These are phyloP conservation scores for Dasypogon diadema DNA, from an alignment of 2,888 invertebrate species.

Conservation along the genomic window DNA sequence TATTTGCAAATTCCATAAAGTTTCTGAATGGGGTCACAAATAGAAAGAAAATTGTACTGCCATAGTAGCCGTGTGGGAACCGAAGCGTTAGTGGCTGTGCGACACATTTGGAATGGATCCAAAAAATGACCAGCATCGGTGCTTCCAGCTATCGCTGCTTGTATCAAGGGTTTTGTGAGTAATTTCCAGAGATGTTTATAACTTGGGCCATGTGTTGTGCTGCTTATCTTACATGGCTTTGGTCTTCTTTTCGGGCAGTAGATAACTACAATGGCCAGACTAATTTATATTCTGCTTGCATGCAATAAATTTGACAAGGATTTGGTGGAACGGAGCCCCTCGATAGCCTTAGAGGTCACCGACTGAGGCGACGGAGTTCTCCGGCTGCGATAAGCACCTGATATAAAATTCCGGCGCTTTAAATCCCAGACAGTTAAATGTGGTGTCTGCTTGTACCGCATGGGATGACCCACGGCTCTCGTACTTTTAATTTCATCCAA, in stretches of 20 bases:
- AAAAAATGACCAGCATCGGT: slow-evolving; percentile 20
- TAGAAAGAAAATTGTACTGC: slow-evolving; percentile 24
- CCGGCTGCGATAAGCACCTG: slow-evolving; percentile 6
- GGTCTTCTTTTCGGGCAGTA: slow-evolving; percentile 33
- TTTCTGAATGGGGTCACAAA: slow-evolving; percentile 29
- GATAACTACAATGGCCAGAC: slow-evolving; percentile 41
- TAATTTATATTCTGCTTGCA: slow-evolving; percentile 40
- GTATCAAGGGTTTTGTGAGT: slow-evolving; percentile 12
- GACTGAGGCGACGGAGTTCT: slow-evolving; percentile 16
- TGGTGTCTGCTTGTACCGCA: not conserved
- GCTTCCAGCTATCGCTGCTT: slow-evolving; percentile 1
- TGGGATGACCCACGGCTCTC: not conserved
- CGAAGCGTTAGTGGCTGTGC: slow-evolving; percentile 1
- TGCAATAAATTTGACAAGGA: slow-evolving; percentile 46
- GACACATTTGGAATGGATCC: slow-evolving; percentile 43
- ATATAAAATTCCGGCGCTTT: slow-evolving; percentile 13
- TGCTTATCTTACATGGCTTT: slow-evolving; percentile 25
- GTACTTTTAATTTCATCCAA: slow-evolving; percentile 14
- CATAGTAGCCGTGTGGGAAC: not conserved
- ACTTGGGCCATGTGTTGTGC: slow-evolving; percentile 16
- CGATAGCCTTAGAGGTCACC: slow-evolving; percentile 44
- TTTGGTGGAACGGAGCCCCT: slow-evolving; percentile 33
- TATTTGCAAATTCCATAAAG: not conserved
- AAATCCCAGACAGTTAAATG: slow-evolving; percentile 25
- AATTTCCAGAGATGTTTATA: slow-evolving; percentile 45